Percentiles rank a stretch among this genome's conserved stretches.
Evolutionary conservation across 2,888 invertebrate species (phyloP).

Genomic region (Erannis defoliaria): DNA sequence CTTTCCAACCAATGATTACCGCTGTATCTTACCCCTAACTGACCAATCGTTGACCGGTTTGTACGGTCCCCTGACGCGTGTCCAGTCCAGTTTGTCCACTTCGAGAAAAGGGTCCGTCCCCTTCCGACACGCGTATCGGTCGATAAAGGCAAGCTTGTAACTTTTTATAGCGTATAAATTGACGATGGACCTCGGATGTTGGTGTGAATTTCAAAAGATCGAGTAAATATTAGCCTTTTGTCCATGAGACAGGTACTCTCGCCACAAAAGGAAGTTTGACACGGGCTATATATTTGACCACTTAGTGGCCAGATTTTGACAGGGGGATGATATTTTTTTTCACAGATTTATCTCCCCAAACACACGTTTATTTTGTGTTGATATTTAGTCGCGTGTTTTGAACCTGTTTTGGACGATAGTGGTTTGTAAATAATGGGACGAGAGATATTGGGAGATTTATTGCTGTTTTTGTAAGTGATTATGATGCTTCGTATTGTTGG

Average conservation of each 20-base stretch:
- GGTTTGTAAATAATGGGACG: constrained; percentile 65
- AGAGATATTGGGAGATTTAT: constrained; percentile 61
- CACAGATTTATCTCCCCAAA: constrained; percentile 80
- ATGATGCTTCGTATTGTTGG: constrained; percentile 47
- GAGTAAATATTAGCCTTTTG: constrained; percentile 74
- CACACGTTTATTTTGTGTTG: constrained; percentile 62
- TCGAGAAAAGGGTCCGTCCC: constrained; percentile 50
- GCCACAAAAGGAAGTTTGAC: constrained; percentile 73
- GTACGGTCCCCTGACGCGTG: constrained; percentile 63
- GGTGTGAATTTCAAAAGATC: constrained; percentile 57
- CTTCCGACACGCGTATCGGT: constrained; percentile 54
- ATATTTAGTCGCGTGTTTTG: constrained; percentile 69
- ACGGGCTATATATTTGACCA: constrained; percentile 77
- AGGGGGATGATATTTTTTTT: constrained; percentile 59
- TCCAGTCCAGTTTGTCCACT: constrained; percentile 60
- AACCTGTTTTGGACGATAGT: constrained; percentile 69
- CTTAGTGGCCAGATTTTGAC: constrained; percentile 74
- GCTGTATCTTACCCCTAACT: constrained; percentile 51
- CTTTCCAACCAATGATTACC: constrained; percentile 59
- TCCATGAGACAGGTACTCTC: constrained; percentile 72
- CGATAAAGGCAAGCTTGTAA: constrained; percentile 50
- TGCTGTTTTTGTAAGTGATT: constrained; percentile 45
- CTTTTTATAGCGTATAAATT: constrained; percentile 70
- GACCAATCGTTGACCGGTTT: constrained; percentile 81
- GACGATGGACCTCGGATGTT: constrained; percentile 82